Evolutionary conservation across 2,888 invertebrate species (phyloP), one percentile per base, ranked within the genome.

Genomic region (Tholera decimalis): DNA sequence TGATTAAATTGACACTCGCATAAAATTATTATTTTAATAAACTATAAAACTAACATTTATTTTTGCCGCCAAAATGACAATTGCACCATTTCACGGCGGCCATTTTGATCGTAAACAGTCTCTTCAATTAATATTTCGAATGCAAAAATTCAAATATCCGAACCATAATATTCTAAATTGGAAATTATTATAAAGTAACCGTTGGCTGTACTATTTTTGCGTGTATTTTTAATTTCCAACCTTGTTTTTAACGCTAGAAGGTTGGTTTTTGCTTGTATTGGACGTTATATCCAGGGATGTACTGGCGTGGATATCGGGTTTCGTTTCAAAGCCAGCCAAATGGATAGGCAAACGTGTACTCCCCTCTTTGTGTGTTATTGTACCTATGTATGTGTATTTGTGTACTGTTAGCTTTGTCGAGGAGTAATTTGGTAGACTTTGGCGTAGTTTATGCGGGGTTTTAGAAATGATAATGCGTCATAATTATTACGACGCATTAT

Each of bases 331-430:
- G 88, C 91, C 92, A 84, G 83, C 87, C 88, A 91, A 92, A 92
- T 92, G 92, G 92, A 88, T 92, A 90, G 87, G 86, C 89, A 92
- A 92, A 91, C 89, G 85, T 81, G 74, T 73, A 73, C 80, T 75
- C 82, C 84, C 85, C 82, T 80, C 73, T 79, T 79, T 80, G 74
- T 83, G 80, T 79, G 69, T 63, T 79, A 63, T 75, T 73, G 69
- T 76, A 66, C 65, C 63, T 79, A 83, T 70, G 53, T 72, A 83
- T 74, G 68, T 62, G 43, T 73, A 37, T 73, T 41, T 64, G 47
- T 69, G 65, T 64, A 35, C 15, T 49, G 41, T 53, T 44, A 61
- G 68, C 61, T 75, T 66, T 73, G 71, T 58, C 8, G 56, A 41
- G 11, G 59, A 63, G 73, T 73, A 41, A 65, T 72, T 77, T 56